Evolutionary conservation across 2,113 vertebrate genomes (phyloP), one percentile per base, ranked within the genome.

Genomic region (Telmatochromis brachygnathus): DNA sequence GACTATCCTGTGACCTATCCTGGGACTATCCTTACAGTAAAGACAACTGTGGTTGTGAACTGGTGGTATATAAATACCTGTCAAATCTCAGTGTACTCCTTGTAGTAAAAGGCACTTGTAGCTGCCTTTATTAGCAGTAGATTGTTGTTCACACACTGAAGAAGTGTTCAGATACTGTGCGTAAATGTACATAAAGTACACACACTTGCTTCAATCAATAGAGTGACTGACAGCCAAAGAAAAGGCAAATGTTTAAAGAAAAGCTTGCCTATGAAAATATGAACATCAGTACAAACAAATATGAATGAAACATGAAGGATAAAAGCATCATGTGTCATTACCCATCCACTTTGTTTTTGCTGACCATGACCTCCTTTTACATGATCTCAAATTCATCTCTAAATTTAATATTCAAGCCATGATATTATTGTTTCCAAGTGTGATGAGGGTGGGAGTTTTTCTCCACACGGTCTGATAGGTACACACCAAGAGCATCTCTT

Each of bases 401-500:
- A 15, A 3, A 56, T 83, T 68, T n/a, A 80, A 54, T 45, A 53
- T 91, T 83, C 5, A 49, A 6, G 13, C 15, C 4, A 10, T 55
- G 55, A 79, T 58, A 60, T 79, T 80, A 39, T 54, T 62, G 49
- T 49, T 42, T 39, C 11, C 30, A 30, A 26, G 42, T 68, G 30
- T 65, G 33, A 77, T 37, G 28, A n/a, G 7, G 33, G 54, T 33
- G 53, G 84, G 70, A 37, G 35, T 37, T 82, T 77, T 89, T 19
- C 54, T 81, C 45, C 3, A 9, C 68, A 23, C 19, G 6, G 75
- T 83, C 62, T 30, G 55, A 65, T 17, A 79, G 77, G 60, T n/a
- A 15, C 73, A 51, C 86, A 68, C 54, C 77, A 65, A 77, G 70
- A 84, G 49, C 58, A 3, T 79, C 89, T 88, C 93, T 95, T 94